Conservation (phyloP, 2,888 invertebrate species). For the Eueremaeus valkanovi region DNA sequence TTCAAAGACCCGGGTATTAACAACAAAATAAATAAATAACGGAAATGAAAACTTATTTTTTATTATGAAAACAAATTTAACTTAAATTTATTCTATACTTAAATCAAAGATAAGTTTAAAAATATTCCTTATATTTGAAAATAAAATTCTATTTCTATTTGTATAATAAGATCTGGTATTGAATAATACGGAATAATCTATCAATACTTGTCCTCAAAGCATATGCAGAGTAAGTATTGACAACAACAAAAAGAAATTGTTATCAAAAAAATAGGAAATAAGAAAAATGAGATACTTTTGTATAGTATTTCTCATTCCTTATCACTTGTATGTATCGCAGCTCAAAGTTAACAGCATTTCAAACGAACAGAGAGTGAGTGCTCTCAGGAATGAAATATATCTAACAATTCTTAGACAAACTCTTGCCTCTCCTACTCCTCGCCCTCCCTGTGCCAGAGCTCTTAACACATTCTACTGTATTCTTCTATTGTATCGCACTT, state of each 20-base stretch:
- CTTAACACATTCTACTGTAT: background rate
- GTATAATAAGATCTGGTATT: no score
- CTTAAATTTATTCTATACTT: no score
- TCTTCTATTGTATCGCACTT: slow-evolving; percentile 9
- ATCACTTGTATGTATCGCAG: background rate
- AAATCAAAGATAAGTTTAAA: no score
- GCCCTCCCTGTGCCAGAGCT: background rate
- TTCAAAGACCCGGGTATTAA: no score
- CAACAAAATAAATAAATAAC: no score
- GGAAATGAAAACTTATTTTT: no score
- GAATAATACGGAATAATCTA: no score
- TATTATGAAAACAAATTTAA: no score
- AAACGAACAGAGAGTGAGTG: background rate
- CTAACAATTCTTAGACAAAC: background rate
- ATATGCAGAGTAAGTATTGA: background rate
- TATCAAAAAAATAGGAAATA: background rate
- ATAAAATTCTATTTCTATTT: no score
- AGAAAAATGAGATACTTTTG: background rate
- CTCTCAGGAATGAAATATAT: slow-evolving; percentile 7
- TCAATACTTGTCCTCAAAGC: background rate
- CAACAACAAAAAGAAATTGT: no score
- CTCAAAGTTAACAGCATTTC: background rate
- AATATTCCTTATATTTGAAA: no score
- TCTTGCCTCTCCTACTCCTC: background rate
- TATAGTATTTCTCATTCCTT: background rate